These are phyloP conservation scores for Callaeas wilsoni DNA, from an alignment of 2,113 vertebrate genomes.

Conservation along the genomic window DNA sequence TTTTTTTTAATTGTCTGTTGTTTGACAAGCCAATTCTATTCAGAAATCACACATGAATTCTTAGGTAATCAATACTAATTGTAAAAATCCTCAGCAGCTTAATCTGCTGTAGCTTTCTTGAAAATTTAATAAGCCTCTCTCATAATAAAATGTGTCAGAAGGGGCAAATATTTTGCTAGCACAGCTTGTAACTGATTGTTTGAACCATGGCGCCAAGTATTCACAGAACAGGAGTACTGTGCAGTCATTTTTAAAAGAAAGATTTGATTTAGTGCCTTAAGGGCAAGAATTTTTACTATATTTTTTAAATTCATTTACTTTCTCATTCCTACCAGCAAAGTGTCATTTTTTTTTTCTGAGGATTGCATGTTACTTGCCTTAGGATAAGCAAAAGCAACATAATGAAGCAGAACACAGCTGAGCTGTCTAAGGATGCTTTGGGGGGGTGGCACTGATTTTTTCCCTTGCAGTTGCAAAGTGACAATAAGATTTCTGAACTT, in stretches of 20 bases:
- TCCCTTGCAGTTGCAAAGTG: background rate
- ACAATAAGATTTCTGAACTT: background rate
- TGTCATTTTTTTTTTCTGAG: background rate
- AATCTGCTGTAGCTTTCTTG: conserved; percentile 41
- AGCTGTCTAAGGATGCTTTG: background rate
- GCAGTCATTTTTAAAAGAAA: conserved; percentile 31
- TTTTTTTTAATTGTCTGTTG: conserved; percentile 1
- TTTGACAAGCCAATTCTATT: conserved; percentile 13
- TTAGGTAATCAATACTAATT: conserved; percentile 48
- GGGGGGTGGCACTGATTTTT: background rate
- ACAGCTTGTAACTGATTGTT: conserved; percentile 48
- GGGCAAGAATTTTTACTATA: conserved; percentile 9
- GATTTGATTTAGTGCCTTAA: conserved; percentile 31
- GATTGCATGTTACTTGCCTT: background rate
- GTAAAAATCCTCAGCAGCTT: conserved; percentile 33
- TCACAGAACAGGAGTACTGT: background rate
- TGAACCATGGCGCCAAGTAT: background rate
- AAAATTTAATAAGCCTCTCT: conserved; percentile 37
- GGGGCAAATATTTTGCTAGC: conserved; percentile 58
- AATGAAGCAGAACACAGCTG: conserved; percentile 36
- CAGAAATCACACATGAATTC: conserved; percentile 29
- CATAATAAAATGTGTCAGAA: conserved; percentile 51
- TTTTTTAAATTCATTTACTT: conserved; percentile 44
- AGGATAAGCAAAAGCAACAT: conserved; percentile 32
- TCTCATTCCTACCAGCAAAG: conserved; percentile 17